Conservation (phyloP, 2,113 vertebrate species). For the Alethe castanea region DNA sequence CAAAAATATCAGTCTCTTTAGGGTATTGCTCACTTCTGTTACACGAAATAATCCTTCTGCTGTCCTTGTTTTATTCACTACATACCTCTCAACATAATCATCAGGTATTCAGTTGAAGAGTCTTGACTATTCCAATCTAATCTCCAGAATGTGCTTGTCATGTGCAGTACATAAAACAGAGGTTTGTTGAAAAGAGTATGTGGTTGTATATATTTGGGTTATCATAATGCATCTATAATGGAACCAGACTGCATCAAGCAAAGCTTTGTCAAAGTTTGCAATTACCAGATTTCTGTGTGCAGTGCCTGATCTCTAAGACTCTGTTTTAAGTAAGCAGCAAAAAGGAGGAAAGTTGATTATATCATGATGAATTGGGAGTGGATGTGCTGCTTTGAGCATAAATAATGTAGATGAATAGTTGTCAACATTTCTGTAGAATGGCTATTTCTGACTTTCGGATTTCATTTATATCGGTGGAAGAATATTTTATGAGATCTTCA, state of each 20-base stretch:
- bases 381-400: background rate
- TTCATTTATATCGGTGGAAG: background rate
- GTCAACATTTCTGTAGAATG: background rate
- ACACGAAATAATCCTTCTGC: background rate
- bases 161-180: background rate
- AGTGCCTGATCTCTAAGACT: background rate
- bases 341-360: background rate
- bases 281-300: background rate
- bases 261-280: background rate
- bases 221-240: background rate
- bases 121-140: background rate
- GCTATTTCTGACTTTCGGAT: background rate
- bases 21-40: background rate
- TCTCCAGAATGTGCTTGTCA: background rate
- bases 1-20: background rate
- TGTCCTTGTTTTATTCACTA: background rate
- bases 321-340: background rate
- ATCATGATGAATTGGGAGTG: background rate
- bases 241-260: background rate
- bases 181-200: background rate
- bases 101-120: background rate
- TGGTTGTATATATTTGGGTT: background rate
- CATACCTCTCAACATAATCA: background rate
- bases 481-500: background rate
- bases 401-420: background rate